phyloP scores from a whole-genome alignment of 2,797 vertebrate species.

The Sebastolobus alascanus region DNA sequence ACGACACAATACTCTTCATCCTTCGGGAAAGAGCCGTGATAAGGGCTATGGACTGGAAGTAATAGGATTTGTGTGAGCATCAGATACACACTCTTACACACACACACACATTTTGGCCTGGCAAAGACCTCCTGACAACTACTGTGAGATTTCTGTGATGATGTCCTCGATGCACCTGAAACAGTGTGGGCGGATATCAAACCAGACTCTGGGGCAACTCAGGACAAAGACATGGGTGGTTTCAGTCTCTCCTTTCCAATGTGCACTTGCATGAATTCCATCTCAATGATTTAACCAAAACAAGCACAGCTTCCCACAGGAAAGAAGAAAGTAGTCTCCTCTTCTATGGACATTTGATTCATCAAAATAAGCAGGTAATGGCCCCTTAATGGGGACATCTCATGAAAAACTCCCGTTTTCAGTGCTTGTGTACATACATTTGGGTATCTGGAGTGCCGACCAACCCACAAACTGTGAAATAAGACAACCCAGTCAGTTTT shows the following conservation, averaged over 20 bases:
- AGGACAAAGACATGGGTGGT: constrained; percentile 14
- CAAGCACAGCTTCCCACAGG: not conserved
- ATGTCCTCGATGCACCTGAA: constrained; percentile 39
- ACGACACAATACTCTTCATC: not conserved
- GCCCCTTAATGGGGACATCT: not conserved
- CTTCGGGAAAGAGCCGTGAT: constrained; percentile 10
- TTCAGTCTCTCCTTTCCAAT: constrained; percentile 1
- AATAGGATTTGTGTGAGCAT: constrained; percentile 26
- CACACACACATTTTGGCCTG: constrained; percentile 8
- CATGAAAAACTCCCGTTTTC: too few relatives aligned
- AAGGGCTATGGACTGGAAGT: constrained; percentile 26
- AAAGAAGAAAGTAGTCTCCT: not conserved
- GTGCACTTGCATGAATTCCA: not conserved
- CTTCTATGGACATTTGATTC: too few relatives aligned
- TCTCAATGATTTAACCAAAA: not conserved
- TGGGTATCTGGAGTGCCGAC: too few relatives aligned
- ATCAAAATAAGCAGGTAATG: not conserved
- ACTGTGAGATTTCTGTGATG: constrained; percentile 13
- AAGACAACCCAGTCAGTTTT: too few relatives aligned
- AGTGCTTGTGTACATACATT: too few relatives aligned
- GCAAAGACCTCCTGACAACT: not conserved
- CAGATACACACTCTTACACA: constrained; percentile 6
- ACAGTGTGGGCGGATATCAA: constrained; percentile 14
- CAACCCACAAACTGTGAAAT: too few relatives aligned
- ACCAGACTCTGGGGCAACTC: constrained; percentile 8